Evolutionary conservation across 2,113 vertebrate genomes (phyloP), one percentile per base, ranked within the genome.

Genomic region (Lepidothrix coronata): DNA sequence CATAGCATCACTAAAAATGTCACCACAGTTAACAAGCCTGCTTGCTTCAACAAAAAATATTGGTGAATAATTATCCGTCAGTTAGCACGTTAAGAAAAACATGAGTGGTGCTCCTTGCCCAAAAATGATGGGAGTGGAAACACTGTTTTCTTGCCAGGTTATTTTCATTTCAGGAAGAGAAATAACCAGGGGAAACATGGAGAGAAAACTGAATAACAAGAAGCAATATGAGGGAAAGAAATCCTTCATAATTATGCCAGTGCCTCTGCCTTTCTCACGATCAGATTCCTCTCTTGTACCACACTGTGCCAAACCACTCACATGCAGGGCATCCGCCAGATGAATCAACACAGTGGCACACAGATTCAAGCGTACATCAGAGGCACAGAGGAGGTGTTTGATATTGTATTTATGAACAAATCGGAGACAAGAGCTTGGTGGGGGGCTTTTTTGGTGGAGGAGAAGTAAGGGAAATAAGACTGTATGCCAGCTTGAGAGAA

Each of bases 111-210:
- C 57, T 88, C 75, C 63, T 85, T 52, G 79, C 92, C 95, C 90
- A 71, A 84, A 94, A 95, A 74, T 2, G 12, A 92, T 82, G 78
- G 75, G 81, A 93, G 82, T 67, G 80, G 81, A 96, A 96, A 95
- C 94, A 94, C 66, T 91, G 94, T 93, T 97, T 97, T 95, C 94
- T 97, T 97, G 95, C 93, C 84, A 76, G 92, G 86, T 93, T 96
- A 88, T 96, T 96, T 86, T 96, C 92, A 93, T 96, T 98, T 97
- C 71, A 57, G 68, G 59, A 89, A 96, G 88, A 85, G 89, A 87
- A 92, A 97, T 94, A 97, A 88, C 83, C 73, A 37, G 75, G 89
- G 77, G 87, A 91, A 94, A 94, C 62, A 92, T 85, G 86, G 91
- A 77, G 73, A 93, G 48, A 76, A 82, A 88, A 80, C 94, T 83